Base-by-base conservation (phyloP, 2,113 vertebrate species). In the Scatophagus argus region DNA sequence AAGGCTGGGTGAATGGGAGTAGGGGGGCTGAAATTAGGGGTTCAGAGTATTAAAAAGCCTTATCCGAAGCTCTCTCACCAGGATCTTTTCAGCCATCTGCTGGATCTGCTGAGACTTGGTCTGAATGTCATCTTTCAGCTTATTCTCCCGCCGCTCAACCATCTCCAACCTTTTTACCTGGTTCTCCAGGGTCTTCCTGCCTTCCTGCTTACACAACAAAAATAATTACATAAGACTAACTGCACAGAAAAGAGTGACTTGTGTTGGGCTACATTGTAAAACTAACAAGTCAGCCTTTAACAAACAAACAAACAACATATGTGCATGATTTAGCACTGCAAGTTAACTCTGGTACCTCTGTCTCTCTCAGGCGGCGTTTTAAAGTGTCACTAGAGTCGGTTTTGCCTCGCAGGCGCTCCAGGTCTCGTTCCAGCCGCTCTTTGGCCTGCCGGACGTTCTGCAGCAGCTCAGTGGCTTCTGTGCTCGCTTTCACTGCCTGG, bases 1-100 rank as follows among this genome's bases (percentile, higher is more conserved):
- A 47, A 65, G n/a, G 54, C n/a, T 74, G 32, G 38, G 65, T 64
- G 65, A 74, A 58, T 67, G 39, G 71, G 52, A 52, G 67, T 39
- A 36, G 69, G 52, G 54, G 65, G 85, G 62, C 64, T 54, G 62
- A 82, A 77, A 85, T 76, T 29, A 74, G 59, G 64, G 77, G 61
- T 68, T 54, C 25, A 81, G 71, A 79, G 79, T 72, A 87, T 87
- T 92, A 89, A 63, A 27, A 58, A 85, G 80, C 56, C 56, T 92
- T 79, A 92, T 91, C 86, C 75, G 46, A 59, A 67, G 61, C 44
- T 84, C 66, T 92, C 96, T 96, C 94, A 99, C 98, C 97, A 99
- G 94, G 95, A 99, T 99, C 96, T 99, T 99, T 93, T 99, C 97
- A 88, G 98, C 98, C 98, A 99, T 99, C 96, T 99, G 98, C 94